phyloP scores from a whole-genome alignment of 2,113 vertebrate species.

The Steatornis caripensis region DNA sequence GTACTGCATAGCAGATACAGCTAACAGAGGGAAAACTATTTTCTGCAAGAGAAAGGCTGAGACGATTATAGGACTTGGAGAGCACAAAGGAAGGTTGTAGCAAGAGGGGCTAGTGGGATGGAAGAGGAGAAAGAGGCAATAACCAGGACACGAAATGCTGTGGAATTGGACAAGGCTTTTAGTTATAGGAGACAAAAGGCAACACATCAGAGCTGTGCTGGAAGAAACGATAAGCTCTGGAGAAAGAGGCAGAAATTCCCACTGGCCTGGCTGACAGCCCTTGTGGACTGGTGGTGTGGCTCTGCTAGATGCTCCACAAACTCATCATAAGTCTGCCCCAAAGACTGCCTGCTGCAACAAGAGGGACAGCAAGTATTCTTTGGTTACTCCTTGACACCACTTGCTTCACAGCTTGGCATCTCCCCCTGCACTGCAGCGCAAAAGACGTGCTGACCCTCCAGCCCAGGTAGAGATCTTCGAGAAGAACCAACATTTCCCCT shows the following conservation, averaged over 20 bases:
- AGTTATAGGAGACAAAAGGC: not conserved
- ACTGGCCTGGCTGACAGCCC: not conserved
- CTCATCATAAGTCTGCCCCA: not conserved
- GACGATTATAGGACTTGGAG: not conserved
- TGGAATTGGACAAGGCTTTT: not conserved
- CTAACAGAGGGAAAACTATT: not conserved
- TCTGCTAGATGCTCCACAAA: not conserved
- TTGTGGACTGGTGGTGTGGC: not conserved
- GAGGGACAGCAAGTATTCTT: not conserved
- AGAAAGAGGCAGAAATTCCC: not conserved
- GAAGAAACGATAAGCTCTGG: not conserved
- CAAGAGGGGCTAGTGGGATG: not conserved
- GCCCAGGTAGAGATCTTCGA: not conserved
- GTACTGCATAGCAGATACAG: not conserved
- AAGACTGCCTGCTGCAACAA: not conserved
- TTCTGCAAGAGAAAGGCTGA: not conserved
- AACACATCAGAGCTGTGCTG: not conserved
- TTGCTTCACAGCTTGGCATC: not conserved
- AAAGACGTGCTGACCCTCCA: not conserved
- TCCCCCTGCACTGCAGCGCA: not conserved
- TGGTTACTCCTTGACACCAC: not conserved
- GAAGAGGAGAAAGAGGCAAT: not conserved
- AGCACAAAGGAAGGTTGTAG: not conserved
- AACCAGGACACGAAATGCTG: not conserved
- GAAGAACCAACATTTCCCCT: not conserved